phyloP scores from a whole-genome alignment of 2,797 vertebrate genomes.

The Myotis daubentonii region DNA sequence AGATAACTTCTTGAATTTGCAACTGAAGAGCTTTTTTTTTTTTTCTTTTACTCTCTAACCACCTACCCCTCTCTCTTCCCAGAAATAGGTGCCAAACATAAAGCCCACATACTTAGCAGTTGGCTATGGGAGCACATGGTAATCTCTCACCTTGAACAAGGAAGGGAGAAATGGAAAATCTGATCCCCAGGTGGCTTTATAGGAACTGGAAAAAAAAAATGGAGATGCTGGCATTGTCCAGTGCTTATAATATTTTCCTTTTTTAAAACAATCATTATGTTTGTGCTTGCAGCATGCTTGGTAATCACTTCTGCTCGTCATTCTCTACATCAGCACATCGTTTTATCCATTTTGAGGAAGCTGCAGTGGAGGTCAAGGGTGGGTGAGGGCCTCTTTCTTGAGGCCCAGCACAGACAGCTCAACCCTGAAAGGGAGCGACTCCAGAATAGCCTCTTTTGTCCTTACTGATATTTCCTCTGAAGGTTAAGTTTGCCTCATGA shows the following conservation, averaged over 20 bases:
- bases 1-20: conserved; percentile 33
- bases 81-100: conserved; percentile 13
- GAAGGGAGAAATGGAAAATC: conserved; percentile 59
- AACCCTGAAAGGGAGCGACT: background rate
- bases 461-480: background rate
- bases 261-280: conserved; percentile 78
- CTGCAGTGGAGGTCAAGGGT: conserved; percentile 26
- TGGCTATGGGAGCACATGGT: background rate
- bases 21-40: background rate
- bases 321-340: conserved; percentile 61
- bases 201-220: background rate
- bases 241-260: conserved; percentile 68
- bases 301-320: conserved; percentile 71
- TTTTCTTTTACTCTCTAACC: background rate
- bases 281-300: conserved; percentile 69
- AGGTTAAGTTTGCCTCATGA: background rate
- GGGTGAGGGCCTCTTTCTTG: background rate
- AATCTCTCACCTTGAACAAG: conserved; percentile 51
- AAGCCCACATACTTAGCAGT: conserved; percentile 14
- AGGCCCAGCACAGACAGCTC: background rate
- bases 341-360: conserved; percentile 60
- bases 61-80: background rate
- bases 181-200: conserved; percentile 56
- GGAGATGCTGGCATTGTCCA: conserved; percentile 55
- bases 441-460: background rate